Evolutionary conservation across 1,140 invertebrate species (phyloP).

Genomic region (Drosophila mayri): DNA sequence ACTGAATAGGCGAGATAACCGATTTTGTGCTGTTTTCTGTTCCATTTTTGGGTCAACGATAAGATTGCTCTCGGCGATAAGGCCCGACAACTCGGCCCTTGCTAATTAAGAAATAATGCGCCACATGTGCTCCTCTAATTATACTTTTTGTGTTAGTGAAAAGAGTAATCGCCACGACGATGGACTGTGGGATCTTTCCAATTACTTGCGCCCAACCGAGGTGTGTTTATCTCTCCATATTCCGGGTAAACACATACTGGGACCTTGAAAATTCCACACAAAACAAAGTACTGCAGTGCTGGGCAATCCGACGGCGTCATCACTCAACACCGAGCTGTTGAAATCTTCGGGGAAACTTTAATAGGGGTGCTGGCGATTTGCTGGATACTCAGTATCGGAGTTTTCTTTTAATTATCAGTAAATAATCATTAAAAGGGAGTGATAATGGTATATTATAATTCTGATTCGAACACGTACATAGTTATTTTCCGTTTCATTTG

Average conservation of each 20-base stretch:
- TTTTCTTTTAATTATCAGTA: slow-evolving; percentile 4
- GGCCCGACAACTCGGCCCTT: not conserved
- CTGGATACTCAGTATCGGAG: slow-evolving; percentile 2
- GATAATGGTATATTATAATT: not conserved
- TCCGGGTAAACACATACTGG: slow-evolving; percentile 23
- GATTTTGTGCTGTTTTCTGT: slow-evolving; percentile 9
- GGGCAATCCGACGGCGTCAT: slow-evolving; percentile 18
- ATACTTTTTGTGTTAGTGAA: not conserved
- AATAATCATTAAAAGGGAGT: too few species aligned
- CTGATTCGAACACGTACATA: slow-evolving; percentile 6
- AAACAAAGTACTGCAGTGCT: slow-evolving; percentile 33
- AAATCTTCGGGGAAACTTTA: not conserved
- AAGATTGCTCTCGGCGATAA: slow-evolving; percentile 37
- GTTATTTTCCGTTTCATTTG: slow-evolving; percentile 20
- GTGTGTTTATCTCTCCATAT: slow-evolving; percentile 21
- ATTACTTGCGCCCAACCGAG: slow-evolving; percentile 4
- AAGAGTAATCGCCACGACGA: not conserved
- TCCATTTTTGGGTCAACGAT: slow-evolving; percentile 19
- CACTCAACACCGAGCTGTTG: not conserved
- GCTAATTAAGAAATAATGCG: slow-evolving; percentile 12
- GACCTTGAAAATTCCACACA: slow-evolving; percentile 13
- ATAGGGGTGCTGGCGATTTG: not conserved
- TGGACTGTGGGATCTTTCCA: slow-evolving; percentile 6
- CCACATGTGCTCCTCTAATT: slow-evolving; percentile 18
- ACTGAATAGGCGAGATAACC: slow-evolving; percentile 23